Base-by-base conservation (phyloP, 2,113 vertebrate genomes). In the Indri indri region DNA sequence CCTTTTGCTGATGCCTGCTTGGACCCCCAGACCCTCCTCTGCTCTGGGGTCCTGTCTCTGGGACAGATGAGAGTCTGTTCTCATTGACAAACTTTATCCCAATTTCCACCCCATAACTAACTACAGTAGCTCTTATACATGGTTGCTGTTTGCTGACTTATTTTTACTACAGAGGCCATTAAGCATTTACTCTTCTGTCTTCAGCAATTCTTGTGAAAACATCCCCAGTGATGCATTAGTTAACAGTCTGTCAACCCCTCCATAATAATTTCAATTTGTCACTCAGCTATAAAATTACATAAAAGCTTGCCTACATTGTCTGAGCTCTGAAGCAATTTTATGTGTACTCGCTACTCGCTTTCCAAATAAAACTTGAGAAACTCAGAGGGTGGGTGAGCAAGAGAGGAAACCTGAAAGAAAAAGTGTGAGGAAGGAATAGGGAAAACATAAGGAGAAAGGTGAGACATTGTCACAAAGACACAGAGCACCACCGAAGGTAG, bases 131-230 rank as follows among this genome's bases (percentile, higher is more conserved):
- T 50, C 3, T 70, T 27, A 22, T 2, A n/a, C 40, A 37, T 34
- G 7, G 27, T 8, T 90, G 59, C 70, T 74, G 23, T 82, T 66
- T 61, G 59, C 23, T 82, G 40, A 47, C 37, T 83, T 95, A 59
- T 18, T 94, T 97, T 93, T 65, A 71, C 52, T 87, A 73, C 2
- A 66, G 45, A 92, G 1, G 47, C 30, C 23, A 70, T 86, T 71
- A 85, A 93, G 32, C 47, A 91, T 50, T 76, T 93, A 13, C 23
- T 96, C 80, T 8, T 5, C 91, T 4, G 61, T 85, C n/a, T 79
- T 96, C 79, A 92, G 68, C 88, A 95, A 25, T 94, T 96, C 66
- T 94, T 52, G 57, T 91, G 30, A 11, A 88, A 96, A 82, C 32
- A 87, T 79, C 66, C 20, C 3, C 76, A 96, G 80, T 22, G 65